These are phyloP conservation scores for Herpetotheres cachinnans DNA, from an alignment of 2,113 vertebrate species.

Conservation along the genomic window DNA sequence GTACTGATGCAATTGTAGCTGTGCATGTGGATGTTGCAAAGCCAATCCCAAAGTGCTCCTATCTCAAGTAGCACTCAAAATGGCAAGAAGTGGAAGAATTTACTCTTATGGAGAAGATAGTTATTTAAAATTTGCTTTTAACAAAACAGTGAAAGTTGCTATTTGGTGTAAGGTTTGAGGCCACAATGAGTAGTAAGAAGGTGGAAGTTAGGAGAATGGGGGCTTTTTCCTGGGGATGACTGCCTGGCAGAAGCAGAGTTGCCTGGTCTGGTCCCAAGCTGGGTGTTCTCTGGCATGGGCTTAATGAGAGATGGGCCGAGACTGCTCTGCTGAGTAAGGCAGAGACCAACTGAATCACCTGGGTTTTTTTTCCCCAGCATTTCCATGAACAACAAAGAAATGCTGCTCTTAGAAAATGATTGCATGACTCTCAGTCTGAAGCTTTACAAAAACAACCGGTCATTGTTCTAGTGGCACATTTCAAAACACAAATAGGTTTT, in stretches of 20 bases:
- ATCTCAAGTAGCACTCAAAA: not conserved
- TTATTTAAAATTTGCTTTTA: not conserved
- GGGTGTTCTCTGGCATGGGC: rapidly evolving
- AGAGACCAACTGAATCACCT: not conserved
- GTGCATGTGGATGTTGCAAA: not conserved
- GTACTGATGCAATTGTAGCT: not conserved
- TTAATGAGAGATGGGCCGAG: not conserved
- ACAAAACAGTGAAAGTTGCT: not conserved
- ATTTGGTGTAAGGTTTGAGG: not conserved
- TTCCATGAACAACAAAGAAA: not conserved
- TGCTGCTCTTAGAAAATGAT: not conserved
- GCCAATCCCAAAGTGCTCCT: not conserved
- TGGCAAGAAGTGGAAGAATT: not conserved
- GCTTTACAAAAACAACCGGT: not conserved
- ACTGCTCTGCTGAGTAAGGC: not conserved
- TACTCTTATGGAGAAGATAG: not conserved
- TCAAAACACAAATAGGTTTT: constrained; percentile 19
- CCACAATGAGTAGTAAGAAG: not conserved
- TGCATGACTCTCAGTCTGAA: not conserved
- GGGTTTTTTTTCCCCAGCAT: not conserved
- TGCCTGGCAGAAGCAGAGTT: not conserved
- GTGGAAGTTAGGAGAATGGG: not conserved
- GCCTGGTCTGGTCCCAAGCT: not conserved
- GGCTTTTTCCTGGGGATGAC: not conserved
- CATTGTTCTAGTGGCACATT: not conserved